Conservation (phyloP, 2,113 vertebrate genomes). For the Terrapene triunguis region DNA sequence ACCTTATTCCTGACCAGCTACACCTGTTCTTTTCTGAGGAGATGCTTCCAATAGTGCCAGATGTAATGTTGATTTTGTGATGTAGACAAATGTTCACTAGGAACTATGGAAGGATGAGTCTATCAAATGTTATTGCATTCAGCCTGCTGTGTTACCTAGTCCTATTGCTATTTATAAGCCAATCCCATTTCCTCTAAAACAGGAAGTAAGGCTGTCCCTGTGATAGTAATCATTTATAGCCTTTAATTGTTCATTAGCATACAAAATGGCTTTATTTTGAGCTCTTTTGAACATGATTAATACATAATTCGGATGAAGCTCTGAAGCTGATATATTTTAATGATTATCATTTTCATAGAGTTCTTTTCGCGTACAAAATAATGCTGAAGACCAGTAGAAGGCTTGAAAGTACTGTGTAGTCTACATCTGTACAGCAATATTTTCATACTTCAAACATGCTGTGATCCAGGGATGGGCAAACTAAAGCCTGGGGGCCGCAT, state of each 20-base stretch:
- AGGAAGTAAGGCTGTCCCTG: not conserved
- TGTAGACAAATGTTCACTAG: not conserved
- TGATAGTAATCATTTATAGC: not conserved
- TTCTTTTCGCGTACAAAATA: not conserved
- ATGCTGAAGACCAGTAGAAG: not conserved
- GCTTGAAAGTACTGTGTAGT: not conserved
- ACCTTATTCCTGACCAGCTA: not conserved
- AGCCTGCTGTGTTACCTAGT: not conserved
- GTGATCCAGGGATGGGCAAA: not conserved
- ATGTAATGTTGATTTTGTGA: not conserved
- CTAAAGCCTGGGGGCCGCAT: too few relatives aligned
- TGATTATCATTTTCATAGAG: not conserved
- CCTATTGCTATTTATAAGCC: not conserved
- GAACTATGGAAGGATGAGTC: not conserved
- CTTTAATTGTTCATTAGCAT: not conserved
- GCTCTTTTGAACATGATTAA: not conserved
- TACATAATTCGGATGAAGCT: not conserved
- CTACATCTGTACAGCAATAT: not conserved
- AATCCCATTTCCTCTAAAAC: not conserved
- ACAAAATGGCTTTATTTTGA: not conserved
- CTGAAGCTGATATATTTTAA: not conserved
- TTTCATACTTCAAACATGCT: not conserved
- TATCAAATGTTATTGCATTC: accelerated
- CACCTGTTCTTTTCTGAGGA: not conserved
- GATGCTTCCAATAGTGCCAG: not conserved